Base-by-base conservation (phyloP, 2,113 vertebrate genomes). In the Bubo scandiacus region DNA sequence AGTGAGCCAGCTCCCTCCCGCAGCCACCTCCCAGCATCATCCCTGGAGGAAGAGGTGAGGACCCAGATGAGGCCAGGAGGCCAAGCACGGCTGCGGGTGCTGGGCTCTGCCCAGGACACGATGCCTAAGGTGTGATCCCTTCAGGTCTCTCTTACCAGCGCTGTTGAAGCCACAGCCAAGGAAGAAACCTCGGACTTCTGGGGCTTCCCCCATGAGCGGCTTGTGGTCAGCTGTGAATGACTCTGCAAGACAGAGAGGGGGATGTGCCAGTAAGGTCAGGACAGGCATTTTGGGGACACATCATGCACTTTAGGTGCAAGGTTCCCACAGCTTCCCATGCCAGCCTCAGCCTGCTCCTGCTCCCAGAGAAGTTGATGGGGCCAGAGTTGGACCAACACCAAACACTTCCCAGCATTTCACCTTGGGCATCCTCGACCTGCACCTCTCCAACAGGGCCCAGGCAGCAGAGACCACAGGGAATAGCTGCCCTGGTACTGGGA, bases 1-100 rank as follows among this genome's bases (percentile, higher is more conserved):
- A 99, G 96, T 99, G 99, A 59, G 99, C 99, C 94, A 99, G 97
- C 83, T 99, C 99, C 96, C 96, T 98, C 32, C 99, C 99, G 4
- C 99, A 99, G 91, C 99, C 99, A 0, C 99, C 99, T 25, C 99
- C 99, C 73, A 99, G 96, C 99, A 99, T 99, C 99, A 99, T 99
- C 43, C 99, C 99, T 99, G 97, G 16, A 49, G 57, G 47, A 38
- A 75, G 15, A 77, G 23, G 32, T 2, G 2, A 34, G 55, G 12
- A 15, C 10, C 0, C 3, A 72, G n/a, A 5, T 3, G 4, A 4
- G 21, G 20, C 14, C 81, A 65, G 40, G 36, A 45, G 40, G 75
- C 42, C 81, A 11, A 20, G 52, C 7, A 2, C 0, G 5, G 78
- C 34, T 30, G 29, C 4, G 30, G 29, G 2, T 15, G 42, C 59